A percentile compares a stretch with the other conserved stretches of the same genome.
Evolutionary conservation across 2,888 invertebrate species (phyloP).

Genomic region (Aphodius granarius): DNA sequence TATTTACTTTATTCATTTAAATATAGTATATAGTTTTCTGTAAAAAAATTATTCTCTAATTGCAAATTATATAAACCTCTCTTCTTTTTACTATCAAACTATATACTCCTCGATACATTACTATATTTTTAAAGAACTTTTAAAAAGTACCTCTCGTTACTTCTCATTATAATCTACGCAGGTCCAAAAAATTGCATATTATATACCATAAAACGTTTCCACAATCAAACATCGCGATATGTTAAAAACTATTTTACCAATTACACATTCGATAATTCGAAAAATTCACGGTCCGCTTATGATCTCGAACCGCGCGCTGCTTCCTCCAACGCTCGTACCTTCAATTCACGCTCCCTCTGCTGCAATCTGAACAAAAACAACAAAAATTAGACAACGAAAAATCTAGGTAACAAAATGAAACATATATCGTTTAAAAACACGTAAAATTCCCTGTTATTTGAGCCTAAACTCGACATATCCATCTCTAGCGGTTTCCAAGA

Average conservation of each 20-base stretch:
- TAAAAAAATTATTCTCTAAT: not conserved
- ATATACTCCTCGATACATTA: not conserved
- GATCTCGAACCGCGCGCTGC: conserved; percentile 74
- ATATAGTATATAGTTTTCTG: too few relatives aligned
- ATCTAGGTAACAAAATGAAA: too few relatives aligned
- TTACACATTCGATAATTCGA: not conserved
- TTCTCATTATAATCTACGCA: too few relatives aligned
- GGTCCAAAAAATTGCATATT: too few relatives aligned
- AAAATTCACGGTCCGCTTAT: conserved; percentile 42
- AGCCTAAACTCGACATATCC: not conserved
- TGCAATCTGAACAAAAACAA: conserved; percentile 52
- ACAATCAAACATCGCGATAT: not conserved
- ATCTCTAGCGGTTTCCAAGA: not conserved
- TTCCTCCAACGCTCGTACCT: conserved; percentile 83
- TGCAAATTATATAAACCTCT: not conserved
- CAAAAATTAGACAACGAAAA: not conserved
- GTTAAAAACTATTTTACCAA: not conserved
- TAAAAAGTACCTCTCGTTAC: too few relatives aligned
- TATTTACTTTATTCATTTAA: not conserved
- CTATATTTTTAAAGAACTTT: too few relatives aligned
- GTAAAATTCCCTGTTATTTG: not conserved
- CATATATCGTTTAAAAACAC: conserved; percentile 1
- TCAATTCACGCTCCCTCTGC: conserved; percentile 83
- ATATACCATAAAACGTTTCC: too few relatives aligned
- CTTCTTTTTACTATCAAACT: not conserved